phyloP scores from a whole-genome alignment of 1,140 invertebrate genomes.

The Drosophila malerkotliana region DNA sequence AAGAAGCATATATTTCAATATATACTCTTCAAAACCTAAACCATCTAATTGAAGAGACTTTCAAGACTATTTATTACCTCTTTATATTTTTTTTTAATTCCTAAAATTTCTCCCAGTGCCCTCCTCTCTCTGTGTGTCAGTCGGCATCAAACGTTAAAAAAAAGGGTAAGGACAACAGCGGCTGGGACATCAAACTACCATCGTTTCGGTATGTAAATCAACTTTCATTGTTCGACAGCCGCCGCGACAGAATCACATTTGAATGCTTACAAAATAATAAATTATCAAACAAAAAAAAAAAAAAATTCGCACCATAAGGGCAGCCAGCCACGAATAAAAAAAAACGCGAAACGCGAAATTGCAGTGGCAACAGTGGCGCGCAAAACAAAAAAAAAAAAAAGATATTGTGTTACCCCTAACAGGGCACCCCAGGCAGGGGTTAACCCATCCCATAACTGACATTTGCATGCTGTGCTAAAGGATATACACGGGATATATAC shows the following conservation, averaged over 20 bases:
- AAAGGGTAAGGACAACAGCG: conserved; percentile 61
- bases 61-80: too few species aligned
- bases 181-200: conserved; percentile 52
- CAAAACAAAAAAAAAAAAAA: conserved; percentile 34
- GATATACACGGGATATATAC: conserved; percentile 11
- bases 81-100: background rate
- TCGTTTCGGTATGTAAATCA: conserved; percentile 84
- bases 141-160: conserved; percentile 1
- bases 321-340: conserved; percentile 20
- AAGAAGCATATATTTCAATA: too few species aligned
- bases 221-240: conserved; percentile 80
- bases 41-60: too few species aligned
- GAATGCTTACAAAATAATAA: conserved; percentile 84
- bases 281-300: conserved; percentile 80
- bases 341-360: conserved; percentile 75
- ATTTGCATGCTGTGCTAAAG: conserved; percentile 48
- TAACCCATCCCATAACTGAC: conserved; percentile 26
- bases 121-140: background rate
- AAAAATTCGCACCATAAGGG: conserved; percentile 63
- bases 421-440: conserved; percentile 25
- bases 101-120: conserved; percentile 4
- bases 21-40: too few species aligned
- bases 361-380: conserved; percentile 23
- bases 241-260: conserved; percentile 77
- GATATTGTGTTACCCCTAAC: conserved; percentile 72